phyloP scores from a whole-genome alignment of 2,888 invertebrate genomes.

The Caenorhabditis sp. region DNA sequence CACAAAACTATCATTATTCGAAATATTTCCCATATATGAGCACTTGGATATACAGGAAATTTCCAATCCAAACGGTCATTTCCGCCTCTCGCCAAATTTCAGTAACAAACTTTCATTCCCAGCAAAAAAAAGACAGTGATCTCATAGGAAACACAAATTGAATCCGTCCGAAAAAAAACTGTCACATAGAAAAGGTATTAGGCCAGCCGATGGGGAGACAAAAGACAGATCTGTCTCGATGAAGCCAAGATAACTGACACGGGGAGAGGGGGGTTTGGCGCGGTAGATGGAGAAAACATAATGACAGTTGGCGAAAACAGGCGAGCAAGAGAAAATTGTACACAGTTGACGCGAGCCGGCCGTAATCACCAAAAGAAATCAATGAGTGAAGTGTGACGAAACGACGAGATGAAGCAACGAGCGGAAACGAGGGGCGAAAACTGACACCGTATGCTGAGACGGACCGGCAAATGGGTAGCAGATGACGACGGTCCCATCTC shows the following conservation, averaged over 20 bases:
- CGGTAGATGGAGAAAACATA: conserved; percentile 58
- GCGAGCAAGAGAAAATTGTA: conserved; percentile 57
- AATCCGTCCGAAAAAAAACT: background rate
- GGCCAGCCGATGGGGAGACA: background rate
- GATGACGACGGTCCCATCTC: background rate
- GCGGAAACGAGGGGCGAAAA: background rate
- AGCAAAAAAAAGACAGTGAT: no score
- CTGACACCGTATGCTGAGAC: conserved; percentile 11
- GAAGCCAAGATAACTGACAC: conserved; percentile 29
- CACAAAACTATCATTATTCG: conserved; percentile 51
- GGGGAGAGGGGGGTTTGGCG: conserved; percentile 41
- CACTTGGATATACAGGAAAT: conserved; percentile 10
- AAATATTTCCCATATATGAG: conserved; percentile 18
- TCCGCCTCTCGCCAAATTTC: background rate
- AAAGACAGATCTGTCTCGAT: conserved; percentile 26
- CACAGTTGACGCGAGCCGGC: conserved; percentile 40
- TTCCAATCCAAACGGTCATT: conserved; percentile 5
- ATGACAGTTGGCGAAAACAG: conserved; percentile 64
- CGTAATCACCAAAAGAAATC: conserved; percentile 55
- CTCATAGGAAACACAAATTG: background rate
- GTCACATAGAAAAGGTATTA: background rate
- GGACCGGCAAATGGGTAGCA: conserved; percentile 6
- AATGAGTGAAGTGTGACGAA: conserved; percentile 10
- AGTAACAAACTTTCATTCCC: no score
- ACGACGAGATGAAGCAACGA: background rate